Base-by-base conservation (phyloP, 2,113 vertebrate genomes). In the Hippocampus abdominalis region DNA sequence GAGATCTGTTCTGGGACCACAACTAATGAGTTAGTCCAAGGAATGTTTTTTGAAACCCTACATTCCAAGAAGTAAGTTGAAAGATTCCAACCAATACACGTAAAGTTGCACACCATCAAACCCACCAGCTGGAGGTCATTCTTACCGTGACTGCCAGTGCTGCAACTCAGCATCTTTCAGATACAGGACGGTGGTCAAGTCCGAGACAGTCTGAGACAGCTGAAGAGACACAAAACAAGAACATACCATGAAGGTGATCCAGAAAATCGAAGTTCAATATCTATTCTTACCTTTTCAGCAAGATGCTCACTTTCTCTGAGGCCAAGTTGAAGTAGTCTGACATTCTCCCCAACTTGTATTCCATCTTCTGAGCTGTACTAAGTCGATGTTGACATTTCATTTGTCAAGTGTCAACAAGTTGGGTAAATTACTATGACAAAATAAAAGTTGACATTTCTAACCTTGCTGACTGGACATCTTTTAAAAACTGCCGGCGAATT, bases 161-260 rank as follows among this genome's bases (percentile, higher is more conserved):
- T 92, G 90, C 53, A 93, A 73, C 67, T 93, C 91, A 44, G 87
- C 89, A 44, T 92, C 92, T 85, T 91, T 93, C 48, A 93, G 71
- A 67, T 87, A 78, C 23, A 92, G 59, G 59, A 88, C 77, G 1
- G 82, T 67, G 25, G 90, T 90, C 61, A 92, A 71, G 42, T 93
- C 91, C 0, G 88, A 86, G 44, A 92, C 82, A 16, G 85, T 91
- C 75, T 91, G 87, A 48, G 86, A 87, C 53, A 92, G 79, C 92
- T 93, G 75, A 3, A n/a, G 39, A 73, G 42, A 67, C 65, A 75
- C 18, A 51, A 66, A 51, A 29, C 27, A 36, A 12, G 21, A 3
- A 15, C 0, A 36, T 1, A 53, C 12, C 8, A 53, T 36, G 20
- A 53, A 51, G 8, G 12, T 11, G 11, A 2, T 36, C 20, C 27